Evolutionary conservation across 2,888 invertebrate species (phyloP).

Genomic region (Drosophila quinaria): DNA sequence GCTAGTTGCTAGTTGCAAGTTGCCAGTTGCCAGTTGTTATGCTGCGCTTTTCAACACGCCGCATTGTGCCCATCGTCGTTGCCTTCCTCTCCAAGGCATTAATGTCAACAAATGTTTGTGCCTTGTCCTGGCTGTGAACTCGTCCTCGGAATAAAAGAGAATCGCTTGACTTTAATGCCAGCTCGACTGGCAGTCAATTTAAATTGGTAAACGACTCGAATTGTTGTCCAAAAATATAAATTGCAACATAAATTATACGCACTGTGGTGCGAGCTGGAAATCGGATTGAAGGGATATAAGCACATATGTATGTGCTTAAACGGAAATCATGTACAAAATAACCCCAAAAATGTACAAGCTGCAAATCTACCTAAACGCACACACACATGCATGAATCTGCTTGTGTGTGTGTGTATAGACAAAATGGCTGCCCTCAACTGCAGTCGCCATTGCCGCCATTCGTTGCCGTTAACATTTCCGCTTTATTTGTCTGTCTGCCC

Average conservation of each 20-base stretch:
- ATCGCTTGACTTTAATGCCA: conserved; percentile 34
- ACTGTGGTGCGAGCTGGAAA: conserved; percentile 19
- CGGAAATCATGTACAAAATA: conserved; percentile 74
- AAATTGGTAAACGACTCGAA: conserved; percentile 44
- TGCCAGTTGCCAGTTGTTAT: conserved; percentile 34
- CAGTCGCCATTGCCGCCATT: conserved; percentile 68
- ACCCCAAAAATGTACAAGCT: conserved; percentile 26
- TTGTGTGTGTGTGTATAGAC: conserved; percentile 12
- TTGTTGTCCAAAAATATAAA: conserved; percentile 61
- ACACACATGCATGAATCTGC: not conserved
- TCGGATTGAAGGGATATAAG: not conserved
- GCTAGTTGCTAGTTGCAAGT: conserved; percentile 13
- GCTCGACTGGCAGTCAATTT: conserved; percentile 64
- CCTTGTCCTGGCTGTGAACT: conserved; percentile 6
- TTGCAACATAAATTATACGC: conserved; percentile 72
- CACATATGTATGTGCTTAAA: conserved; percentile 61
- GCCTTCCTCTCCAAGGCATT: conserved; percentile 57
- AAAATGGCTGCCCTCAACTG: conserved; percentile 60
- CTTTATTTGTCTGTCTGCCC: conserved; percentile 71
- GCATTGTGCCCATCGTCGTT: conserved; percentile 19
- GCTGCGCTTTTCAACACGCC: conserved; percentile 56
- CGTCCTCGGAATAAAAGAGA: conserved; percentile 3
- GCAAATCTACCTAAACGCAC: conserved; percentile 45
- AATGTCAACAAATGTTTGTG: conserved; percentile 69
- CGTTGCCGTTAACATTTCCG: conserved; percentile 81